Conservation (phyloP, 1,140 invertebrate species). For the Oreohelix idahoensis region DNA sequence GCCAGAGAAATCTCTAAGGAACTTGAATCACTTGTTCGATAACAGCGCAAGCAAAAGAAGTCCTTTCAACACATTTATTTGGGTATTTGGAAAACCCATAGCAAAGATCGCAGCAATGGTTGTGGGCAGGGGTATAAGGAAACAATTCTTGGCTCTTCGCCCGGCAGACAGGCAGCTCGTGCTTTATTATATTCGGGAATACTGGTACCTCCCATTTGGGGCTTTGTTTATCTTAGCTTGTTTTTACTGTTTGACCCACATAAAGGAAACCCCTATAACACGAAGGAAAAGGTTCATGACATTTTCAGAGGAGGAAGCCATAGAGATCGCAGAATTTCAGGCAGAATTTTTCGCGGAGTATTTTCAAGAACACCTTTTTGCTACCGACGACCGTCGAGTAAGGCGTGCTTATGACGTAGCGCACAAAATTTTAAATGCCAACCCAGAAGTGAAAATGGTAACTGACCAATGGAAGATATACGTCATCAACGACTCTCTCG, state of each 20-base stretch:
- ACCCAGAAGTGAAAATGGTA: slow-evolving; percentile 73
- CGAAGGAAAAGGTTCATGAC: slow-evolving; percentile 75
- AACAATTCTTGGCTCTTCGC: slow-evolving; percentile 74
- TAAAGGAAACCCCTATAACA: slow-evolving; percentile 76
- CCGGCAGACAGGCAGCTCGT: slow-evolving; percentile 62
- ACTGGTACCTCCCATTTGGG: slow-evolving; percentile 49
- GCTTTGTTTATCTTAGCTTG: slow-evolving; percentile 37
- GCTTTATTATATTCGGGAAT: slow-evolving; percentile 59
- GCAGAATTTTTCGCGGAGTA: slow-evolving; percentile 62
- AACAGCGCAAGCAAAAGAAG: slow-evolving; percentile 43
- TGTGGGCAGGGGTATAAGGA: slow-evolving; percentile 67
- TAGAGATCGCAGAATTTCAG: slow-evolving; percentile 69
- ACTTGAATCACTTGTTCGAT: neutral
- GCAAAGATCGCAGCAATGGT: slow-evolving; percentile 53
- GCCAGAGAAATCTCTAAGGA: neutral
- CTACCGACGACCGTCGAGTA: slow-evolving; percentile 67
- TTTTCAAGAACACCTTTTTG: slow-evolving; percentile 69
- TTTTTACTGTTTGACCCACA: slow-evolving; percentile 74
- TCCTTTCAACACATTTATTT: slow-evolving; percentile 50
- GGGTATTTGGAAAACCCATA: slow-evolving; percentile 55
- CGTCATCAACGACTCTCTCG: slow-evolving; percentile 71
- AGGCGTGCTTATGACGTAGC: slow-evolving; percentile 64
- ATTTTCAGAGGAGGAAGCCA: slow-evolving; percentile 74
- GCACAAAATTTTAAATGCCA: slow-evolving; percentile 72
- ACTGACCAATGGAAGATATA: slow-evolving; percentile 74